Evolutionary conservation across 1,140 invertebrate genomes (phyloP).

Genomic region (Wasmannia auropunctata): DNA sequence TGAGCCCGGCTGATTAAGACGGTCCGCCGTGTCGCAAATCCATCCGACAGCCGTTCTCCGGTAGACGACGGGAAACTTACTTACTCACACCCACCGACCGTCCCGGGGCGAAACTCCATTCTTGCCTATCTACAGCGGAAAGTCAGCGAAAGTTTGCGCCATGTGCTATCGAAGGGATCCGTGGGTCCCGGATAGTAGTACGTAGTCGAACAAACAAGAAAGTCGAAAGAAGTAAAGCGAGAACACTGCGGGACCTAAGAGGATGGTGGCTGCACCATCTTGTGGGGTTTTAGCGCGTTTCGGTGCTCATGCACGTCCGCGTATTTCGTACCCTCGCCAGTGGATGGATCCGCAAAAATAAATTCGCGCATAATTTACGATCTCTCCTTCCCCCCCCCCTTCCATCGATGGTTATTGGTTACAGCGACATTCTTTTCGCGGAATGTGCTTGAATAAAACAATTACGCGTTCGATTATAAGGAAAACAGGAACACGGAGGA

Average conservation of each 20-base stretch:
- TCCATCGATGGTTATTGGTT: too few species aligned
- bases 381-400: too few species aligned
- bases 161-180: constrained; percentile 53
- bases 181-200: background rate
- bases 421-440: background rate
- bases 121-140: constrained; percentile 51
- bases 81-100: constrained; percentile 21
- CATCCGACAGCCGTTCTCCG: constrained; percentile 43
- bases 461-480: too few species aligned
- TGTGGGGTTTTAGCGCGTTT: constrained; percentile 21
- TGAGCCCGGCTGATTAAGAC: constrained; percentile 58
- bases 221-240: constrained; percentile 40
- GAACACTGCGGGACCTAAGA: background rate
- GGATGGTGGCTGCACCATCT: constrained; percentile 39
- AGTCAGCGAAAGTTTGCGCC: constrained; percentile 65
- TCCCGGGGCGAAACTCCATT: constrained; percentile 16
- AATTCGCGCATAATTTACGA: constrained; percentile 36
- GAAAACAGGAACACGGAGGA: background rate
- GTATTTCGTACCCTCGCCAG: background rate
- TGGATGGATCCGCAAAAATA: constrained; percentile 43
- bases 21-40: constrained; percentile 50
- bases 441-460: background rate
- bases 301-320: background rate
- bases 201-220: constrained; percentile 9
- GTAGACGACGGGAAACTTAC: constrained; percentile 56